Evolutionary conservation across 2,888 invertebrate genomes (phyloP).

Genomic region (Drosophila mulleri): DNA sequence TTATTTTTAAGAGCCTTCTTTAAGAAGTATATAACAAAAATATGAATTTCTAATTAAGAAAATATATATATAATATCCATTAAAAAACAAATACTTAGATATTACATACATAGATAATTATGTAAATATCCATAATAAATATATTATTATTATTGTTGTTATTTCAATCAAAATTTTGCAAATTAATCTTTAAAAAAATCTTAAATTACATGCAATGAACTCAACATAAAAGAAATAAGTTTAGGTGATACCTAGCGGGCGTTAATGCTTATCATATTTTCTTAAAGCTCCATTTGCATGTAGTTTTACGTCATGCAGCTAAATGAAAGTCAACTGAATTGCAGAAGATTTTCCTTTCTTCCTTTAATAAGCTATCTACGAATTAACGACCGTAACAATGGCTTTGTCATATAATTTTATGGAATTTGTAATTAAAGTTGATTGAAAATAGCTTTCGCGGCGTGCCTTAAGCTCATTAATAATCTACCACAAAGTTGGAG

Average conservation of each 20-base stretch:
- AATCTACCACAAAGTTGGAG: constrained; percentile 11
- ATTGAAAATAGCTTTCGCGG: constrained; percentile 38
- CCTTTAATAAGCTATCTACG: background rate
- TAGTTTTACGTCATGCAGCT: background rate
- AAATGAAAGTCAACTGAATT: constrained; percentile 39
- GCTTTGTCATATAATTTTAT: constrained; percentile 31
- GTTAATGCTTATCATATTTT: background rate
- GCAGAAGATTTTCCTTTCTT: constrained; percentile 4
- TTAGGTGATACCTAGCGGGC: background rate
- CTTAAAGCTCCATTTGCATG: background rate
- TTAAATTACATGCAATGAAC: no score
- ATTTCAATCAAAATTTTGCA: no score
- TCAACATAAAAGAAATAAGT: no score
- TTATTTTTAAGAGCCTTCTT: background rate
- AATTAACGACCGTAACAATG: constrained; percentile 12
- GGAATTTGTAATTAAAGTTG: constrained; percentile 30
- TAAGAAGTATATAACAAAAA: background rate
- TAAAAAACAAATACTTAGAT: background rate
- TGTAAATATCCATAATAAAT: background rate
- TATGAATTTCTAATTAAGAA: no score
- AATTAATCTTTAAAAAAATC: no score
- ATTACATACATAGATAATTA: background rate
- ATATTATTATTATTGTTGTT: no score
- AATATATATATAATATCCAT: no score
- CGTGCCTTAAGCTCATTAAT: constrained; percentile 26